These are phyloP conservation scores for Nycticorax nycticorax DNA, from an alignment of 2,113 vertebrate species.

Conservation along the genomic window DNA sequence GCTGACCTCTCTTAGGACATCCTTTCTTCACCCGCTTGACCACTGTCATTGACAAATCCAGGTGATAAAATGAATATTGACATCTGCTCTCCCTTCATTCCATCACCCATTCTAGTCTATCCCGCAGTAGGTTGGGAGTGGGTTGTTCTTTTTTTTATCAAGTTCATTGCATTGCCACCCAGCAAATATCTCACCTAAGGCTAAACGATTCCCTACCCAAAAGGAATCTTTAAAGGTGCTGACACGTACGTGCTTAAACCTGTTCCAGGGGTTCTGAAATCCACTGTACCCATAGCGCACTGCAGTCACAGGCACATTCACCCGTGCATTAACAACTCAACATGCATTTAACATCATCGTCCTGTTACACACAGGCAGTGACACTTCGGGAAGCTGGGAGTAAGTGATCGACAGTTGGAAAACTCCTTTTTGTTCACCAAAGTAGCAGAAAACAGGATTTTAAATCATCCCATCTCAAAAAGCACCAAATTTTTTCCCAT, in stretches of 20 bases:
- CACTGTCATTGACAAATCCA: not conserved
- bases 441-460: not conserved
- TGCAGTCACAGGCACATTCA: not conserved
- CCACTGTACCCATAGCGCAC: not conserved
- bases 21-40: not conserved
- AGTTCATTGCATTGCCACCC: not conserved
- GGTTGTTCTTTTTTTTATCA: not conserved
- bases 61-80: not conserved
- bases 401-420: not conserved
- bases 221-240: not conserved
- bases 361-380: not conserved
- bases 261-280: not conserved
- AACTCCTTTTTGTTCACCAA: not conserved
- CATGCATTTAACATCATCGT: rapidly evolving
- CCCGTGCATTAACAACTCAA: not conserved
- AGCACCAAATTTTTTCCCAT: not conserved
- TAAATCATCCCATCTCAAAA: not conserved
- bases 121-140: not conserved
- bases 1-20: not conserved
- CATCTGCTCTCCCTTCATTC: not conserved
- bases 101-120: not conserved
- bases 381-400: not conserved
- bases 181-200: not conserved
- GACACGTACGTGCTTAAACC: not conserved
- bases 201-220: not conserved